phyloP scores from a whole-genome alignment of 2,888 invertebrate genomes.

The Epistrophella euchroma region DNA sequence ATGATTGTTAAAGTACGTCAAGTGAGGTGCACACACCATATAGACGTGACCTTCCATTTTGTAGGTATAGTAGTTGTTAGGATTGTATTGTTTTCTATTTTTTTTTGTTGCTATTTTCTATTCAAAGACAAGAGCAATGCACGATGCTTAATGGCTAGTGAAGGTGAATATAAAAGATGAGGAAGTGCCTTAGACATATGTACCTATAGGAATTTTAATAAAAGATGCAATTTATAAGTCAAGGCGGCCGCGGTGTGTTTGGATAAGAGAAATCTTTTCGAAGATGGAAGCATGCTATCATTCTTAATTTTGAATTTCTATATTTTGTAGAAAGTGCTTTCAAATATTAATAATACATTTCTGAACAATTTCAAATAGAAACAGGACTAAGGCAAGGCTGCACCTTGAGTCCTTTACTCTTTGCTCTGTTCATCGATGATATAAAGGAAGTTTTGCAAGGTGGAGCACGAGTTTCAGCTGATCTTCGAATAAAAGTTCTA shows the following conservation, averaged over 20 bases:
- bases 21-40: conserved; percentile 58
- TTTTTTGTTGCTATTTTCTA: conserved; percentile 33
- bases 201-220: not conserved
- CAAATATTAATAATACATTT: not conserved
- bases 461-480: too few species aligned
- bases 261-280: conserved; percentile 6
- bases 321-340: not conserved
- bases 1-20: conserved; percentile 70
- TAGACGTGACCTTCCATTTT: conserved; percentile 72
- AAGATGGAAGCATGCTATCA: not conserved
- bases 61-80: conserved; percentile 31
- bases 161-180: conserved; percentile 36
- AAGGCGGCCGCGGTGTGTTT: not conserved
- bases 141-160: conserved; percentile 22
- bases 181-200: conserved; percentile 1
- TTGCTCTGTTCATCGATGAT: too few species aligned
- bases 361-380: too few species aligned
- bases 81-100: conserved; percentile 51
- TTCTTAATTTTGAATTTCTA: conserved; percentile 5
- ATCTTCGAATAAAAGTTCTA: too few species aligned
- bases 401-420: too few species aligned
- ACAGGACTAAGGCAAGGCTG: too few species aligned
- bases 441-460: too few species aligned
- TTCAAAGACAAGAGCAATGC: not conserved
- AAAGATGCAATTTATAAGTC: conserved; percentile 20